Percentiles rank a stretch among this genome's conserved stretches.
These are phyloP conservation scores for Neoarius graeffei DNA, from an alignment of 2,113 vertebrate genomes.

Conservation along the genomic window DNA sequence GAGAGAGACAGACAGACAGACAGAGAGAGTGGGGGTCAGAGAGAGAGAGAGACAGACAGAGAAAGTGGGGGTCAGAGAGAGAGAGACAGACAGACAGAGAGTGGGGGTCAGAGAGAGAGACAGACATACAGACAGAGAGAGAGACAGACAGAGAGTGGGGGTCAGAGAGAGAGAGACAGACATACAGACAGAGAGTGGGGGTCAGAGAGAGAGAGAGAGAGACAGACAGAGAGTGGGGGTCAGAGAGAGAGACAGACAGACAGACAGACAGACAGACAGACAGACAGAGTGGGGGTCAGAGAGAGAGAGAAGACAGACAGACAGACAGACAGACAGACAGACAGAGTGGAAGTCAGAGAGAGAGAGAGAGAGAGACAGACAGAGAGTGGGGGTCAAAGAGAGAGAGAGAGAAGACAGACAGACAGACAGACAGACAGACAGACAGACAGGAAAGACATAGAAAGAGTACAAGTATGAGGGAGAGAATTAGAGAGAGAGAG, in stretches of 20 bases:
- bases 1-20: neutral
- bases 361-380: constrained; percentile 55
- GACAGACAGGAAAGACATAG: neutral
- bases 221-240: too few species aligned
- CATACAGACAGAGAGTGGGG: constrained; percentile 45
- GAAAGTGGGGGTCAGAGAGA: neutral
- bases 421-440: neutral
- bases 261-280: neutral
- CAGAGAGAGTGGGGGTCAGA: neutral
- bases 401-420: too few species aligned
- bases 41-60: neutral
- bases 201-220: neutral
- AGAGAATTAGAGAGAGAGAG: too few species aligned
- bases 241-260: neutral
- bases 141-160: neutral
- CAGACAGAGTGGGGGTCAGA: neutral
- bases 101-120: neutral
- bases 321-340: neutral
- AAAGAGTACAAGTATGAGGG: too few species aligned
- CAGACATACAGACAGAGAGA: neutral
- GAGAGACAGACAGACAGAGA: constrained; percentile 35
- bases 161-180: neutral
- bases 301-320: neutral
- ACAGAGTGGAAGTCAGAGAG: neutral
- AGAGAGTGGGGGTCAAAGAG: neutral